These are phyloP conservation scores for Panagrolaimus sp. DNA, from an alignment of 1,140 invertebrate genomes.

Conservation along the genomic window DNA sequence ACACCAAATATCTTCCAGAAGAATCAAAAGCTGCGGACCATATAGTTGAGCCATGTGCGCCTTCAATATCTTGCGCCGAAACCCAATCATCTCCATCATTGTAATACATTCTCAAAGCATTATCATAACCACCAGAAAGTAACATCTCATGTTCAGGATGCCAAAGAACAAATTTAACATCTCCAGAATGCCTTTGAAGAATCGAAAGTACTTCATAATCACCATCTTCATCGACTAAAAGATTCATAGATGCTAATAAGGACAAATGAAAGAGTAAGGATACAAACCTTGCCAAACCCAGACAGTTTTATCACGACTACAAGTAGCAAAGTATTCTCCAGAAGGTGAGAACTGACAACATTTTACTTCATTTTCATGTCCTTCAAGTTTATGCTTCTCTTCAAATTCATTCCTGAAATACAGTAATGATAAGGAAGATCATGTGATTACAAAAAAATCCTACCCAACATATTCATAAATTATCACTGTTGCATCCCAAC, in stretches of 20 bases:
- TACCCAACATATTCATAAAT: slow-evolving; percentile 61
- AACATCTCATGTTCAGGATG: slow-evolving; percentile 82
- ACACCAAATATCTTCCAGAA: slow-evolving; percentile 68
- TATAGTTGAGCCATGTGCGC: slow-evolving; percentile 63
- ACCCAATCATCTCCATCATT: slow-evolving; percentile 78
- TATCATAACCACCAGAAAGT: slow-evolving; percentile 91
- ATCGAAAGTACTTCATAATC: slow-evolving; percentile 95
- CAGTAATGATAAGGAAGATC: background rate
- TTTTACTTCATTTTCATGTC: slow-evolving; percentile 99
- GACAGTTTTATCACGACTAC: slow-evolving; percentile 93
- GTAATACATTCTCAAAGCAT: slow-evolving; percentile 84
- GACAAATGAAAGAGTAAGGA: background rate
- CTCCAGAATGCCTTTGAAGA: slow-evolving; percentile 87
- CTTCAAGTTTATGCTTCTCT: slow-evolving; percentile 87
- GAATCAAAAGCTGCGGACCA: slow-evolving; percentile 85
- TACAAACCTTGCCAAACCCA: slow-evolving; percentile 87
- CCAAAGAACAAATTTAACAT: slow-evolving; percentile 84
- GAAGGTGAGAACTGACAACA: slow-evolving; percentile 81
- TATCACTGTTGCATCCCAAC: slow-evolving; percentile 85
- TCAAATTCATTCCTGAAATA: slow-evolving; percentile 73
- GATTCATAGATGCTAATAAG: too few species aligned
- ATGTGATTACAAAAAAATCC: background rate
- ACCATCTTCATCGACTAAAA: slow-evolving; percentile 67
- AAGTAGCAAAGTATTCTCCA: slow-evolving; percentile 83
- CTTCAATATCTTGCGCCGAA: slow-evolving; percentile 43